phyloP scores from a whole-genome alignment of 1,140 invertebrate genomes.

The Megathymus violae region DNA sequence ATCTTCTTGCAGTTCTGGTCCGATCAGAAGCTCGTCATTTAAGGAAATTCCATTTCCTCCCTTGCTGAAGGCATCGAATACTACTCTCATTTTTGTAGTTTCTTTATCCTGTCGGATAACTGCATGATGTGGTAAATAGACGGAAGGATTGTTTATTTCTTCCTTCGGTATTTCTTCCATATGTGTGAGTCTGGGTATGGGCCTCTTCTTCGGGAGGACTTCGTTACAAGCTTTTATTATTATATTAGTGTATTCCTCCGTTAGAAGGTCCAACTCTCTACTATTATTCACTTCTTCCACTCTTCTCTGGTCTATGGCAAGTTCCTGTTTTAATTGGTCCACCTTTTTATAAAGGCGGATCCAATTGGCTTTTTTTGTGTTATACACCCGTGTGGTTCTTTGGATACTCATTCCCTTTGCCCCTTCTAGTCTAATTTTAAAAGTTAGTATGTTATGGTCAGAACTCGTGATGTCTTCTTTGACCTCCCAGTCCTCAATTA shows the following conservation, averaged over 20 bases:
- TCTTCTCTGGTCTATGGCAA: not conserved
- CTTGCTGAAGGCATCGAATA: constrained; percentile 63
- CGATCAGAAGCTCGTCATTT: constrained; percentile 66
- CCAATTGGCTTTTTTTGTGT: no score
- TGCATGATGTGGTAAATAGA: constrained; percentile 56
- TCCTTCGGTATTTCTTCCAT: constrained; percentile 45
- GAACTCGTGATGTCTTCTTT: no score
- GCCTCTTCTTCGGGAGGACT: not conserved
- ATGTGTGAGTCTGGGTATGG: constrained; percentile 35
- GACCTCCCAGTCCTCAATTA: no score
- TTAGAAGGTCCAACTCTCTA: not conserved
- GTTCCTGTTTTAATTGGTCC: no score
- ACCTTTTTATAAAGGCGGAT: no score
- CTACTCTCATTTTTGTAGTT: constrained; percentile 54
- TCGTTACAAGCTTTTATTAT: not conserved
- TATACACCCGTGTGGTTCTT: no score
- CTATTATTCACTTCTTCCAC: not conserved
- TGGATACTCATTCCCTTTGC: no score
- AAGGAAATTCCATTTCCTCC: constrained; percentile 60
- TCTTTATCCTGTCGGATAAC: constrained; percentile 52
- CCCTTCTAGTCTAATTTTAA: no score
- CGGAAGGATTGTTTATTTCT: constrained; percentile 36
- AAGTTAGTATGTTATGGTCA: no score
- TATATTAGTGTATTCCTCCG: not conserved
- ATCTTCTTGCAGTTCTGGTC: constrained; percentile 74